Conservation (phyloP, 2,888 invertebrate genomes). For the Melanophora roralis region DNA sequence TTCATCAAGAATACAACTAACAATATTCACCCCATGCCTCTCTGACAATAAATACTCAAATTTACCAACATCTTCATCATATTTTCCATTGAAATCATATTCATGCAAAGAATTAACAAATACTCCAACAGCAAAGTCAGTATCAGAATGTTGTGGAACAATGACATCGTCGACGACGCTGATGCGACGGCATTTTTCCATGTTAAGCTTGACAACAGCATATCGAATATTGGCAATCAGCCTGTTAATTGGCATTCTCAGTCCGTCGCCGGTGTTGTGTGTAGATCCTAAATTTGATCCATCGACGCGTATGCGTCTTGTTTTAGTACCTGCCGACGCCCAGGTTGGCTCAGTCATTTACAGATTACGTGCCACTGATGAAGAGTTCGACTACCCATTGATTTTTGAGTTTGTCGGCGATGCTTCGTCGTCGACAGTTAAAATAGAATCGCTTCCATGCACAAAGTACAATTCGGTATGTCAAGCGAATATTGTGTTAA, state of each 20-base stretch:
- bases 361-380: conserved; percentile 90
- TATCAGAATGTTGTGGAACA: neutral
- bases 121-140: neutral
- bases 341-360: conserved; percentile 91
- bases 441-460: conserved; percentile 89
- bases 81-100: conserved; percentile 1
- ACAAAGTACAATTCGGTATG: conserved; percentile 91
- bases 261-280: conserved; percentile 72
- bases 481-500: conserved; percentile 90
- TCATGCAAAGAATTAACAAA: conserved; percentile 4
- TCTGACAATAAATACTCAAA: neutral
- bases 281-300: conserved; percentile 91
- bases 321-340: conserved; percentile 90
- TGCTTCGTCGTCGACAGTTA: conserved; percentile 86
- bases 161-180: neutral
- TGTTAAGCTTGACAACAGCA: conserved; percentile 71
- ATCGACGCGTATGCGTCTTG: conserved; percentile 88
- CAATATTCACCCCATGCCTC: conserved; percentile 3
- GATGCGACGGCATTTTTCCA: conserved; percentile 48
- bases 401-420: conserved; percentile 87
- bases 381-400: conserved; percentile 91
- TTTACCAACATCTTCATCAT: neutral
- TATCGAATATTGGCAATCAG: conserved; percentile 75
- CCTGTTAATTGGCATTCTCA: conserved; percentile 73
- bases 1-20: neutral